Base-by-base conservation (phyloP, 2,797 vertebrate genomes). In the Tenualosa thibaudeaui region DNA sequence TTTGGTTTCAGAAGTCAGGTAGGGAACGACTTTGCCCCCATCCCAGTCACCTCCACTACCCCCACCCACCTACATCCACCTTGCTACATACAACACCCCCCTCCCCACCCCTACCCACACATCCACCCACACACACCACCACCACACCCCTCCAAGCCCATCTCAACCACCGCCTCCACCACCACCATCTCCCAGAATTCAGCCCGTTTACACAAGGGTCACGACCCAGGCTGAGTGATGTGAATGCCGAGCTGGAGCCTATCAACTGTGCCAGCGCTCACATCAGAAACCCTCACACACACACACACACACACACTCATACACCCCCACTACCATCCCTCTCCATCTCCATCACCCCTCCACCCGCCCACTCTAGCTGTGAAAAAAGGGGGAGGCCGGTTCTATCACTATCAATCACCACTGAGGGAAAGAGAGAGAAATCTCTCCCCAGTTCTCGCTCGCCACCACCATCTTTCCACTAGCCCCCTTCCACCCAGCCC, bases 201-300 rank as follows among this genome's bases (percentile, higher is more conserved):
- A 93, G 88, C 85, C 90, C 93, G 92, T 92, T 94, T 94, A 94
- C 92, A 93, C 90, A 89, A 91, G 91, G 94, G 94, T 94, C 92
- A 84, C 82, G 91, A 95, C 94, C 94, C 91, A 86, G 31, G 89
- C 90, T 93, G 93, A 94, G 93, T 91, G 91, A 93, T 92, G 92
- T 90, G 87, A 93, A 91, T 91, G 85, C 89, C 89, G 90, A 92
- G 91, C 91, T 92, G 87, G 85, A 92, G 91, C 90, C 91, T 91
- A 92, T 94, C 92, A 93, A 90, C 90, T 83, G 86, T 91, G 89
- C 89, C 89, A 85, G 85, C 91, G 90, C 86, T 89, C 91, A 89
- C 85, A 90, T 81, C 81, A 87, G 31, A 71, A 31, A 71, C 68
- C 31, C 31, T 82, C 65, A 84, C 84, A 56, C 81, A 81, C 78